Evolutionary conservation across 2,888 invertebrate species (phyloP).

Genomic region (Lithophane leautieri): DNA sequence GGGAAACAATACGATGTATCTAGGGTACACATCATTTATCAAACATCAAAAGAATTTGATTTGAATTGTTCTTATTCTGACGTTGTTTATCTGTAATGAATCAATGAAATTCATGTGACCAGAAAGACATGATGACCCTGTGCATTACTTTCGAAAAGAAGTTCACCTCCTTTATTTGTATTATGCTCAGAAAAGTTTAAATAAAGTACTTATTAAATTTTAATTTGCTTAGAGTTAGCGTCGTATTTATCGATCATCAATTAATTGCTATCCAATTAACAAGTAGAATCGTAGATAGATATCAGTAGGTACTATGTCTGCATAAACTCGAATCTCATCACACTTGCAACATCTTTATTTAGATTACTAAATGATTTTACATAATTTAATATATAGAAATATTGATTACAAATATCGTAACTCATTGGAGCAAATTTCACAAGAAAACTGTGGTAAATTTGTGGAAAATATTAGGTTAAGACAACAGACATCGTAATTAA

Average conservation of each 20-base stretch:
- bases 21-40: constrained; percentile 65
- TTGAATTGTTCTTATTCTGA: constrained; percentile 59
- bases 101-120: constrained; percentile 33
- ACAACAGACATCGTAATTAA: constrained; percentile 15
- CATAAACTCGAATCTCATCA: not conserved
- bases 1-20: constrained; percentile 42
- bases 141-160: constrained; percentile 1
- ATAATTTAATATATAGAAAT: constrained; percentile 15
- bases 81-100: constrained; percentile 59
- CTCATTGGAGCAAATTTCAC: constrained; percentile 21
- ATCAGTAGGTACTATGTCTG: not conserved
- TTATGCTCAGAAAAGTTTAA: not conserved
- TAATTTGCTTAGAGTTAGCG: not conserved
- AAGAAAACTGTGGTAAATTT: constrained; percentile 32
- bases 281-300: not conserved
- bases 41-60: constrained; percentile 61
- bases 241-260: not conserved
- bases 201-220: not conserved
- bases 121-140: too few relatives aligned
- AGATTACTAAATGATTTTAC: constrained; percentile 15
- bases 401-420: constrained; percentile 25
- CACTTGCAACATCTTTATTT: constrained; percentile 31
- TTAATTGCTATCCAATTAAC: not conserved
- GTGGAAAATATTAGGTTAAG: constrained; percentile 33
- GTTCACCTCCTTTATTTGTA: not conserved